These are phyloP conservation scores for Eira barbara DNA, from an alignment of 2,113 vertebrate genomes.

Conservation along the genomic window DNA sequence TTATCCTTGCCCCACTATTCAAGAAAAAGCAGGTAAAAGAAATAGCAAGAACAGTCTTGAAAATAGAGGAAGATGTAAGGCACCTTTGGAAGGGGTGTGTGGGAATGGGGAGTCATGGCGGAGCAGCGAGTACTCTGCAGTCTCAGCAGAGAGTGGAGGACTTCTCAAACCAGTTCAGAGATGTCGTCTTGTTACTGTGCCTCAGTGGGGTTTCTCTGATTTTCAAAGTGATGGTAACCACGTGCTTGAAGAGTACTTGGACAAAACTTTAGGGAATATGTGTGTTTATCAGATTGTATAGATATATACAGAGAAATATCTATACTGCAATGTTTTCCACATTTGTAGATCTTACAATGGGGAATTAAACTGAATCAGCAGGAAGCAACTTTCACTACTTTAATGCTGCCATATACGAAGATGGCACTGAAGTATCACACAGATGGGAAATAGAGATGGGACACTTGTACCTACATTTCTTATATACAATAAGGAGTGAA, in stretches of 20 bases:
- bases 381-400: not conserved
- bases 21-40: not conserved
- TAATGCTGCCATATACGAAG: not conserved
- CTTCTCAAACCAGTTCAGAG: not conserved
- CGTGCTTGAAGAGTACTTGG: not conserved
- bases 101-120: rapidly evolving
- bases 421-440: not conserved
- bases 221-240: not conserved
- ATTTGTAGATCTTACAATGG: not conserved
- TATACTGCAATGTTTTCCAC: not conserved
- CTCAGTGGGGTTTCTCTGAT: not conserved
- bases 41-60: not conserved
- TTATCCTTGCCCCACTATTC: not conserved
- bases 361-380: not conserved
- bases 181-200: not conserved
- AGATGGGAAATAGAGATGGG: not conserved
- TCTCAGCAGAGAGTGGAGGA: not conserved
- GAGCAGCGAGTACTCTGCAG: not conserved
- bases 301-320: not conserved
- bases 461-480: not conserved
- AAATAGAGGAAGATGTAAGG: not conserved
- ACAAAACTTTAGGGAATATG: not conserved
- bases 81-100: not conserved
- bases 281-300: not conserved
- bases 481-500: not conserved